Conservation (phyloP, 2,888 invertebrate species). For the Koerneria pararmatus region DNA sequence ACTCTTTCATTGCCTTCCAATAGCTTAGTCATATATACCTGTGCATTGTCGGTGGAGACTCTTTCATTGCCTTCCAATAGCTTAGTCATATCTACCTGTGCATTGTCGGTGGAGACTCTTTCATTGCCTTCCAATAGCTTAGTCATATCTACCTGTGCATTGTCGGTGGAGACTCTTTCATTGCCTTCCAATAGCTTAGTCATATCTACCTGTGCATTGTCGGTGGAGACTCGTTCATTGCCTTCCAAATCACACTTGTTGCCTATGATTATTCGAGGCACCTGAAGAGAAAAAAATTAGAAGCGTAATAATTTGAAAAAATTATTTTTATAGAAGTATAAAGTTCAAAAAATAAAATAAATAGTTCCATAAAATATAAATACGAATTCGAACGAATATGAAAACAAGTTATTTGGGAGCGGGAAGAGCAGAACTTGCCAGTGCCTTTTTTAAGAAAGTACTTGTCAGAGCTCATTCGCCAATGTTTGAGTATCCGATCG, state of each 20-base stretch:
- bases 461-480: no score
- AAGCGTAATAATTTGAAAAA: background rate
- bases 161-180: conserved; percentile 71
- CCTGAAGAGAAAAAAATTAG: conserved; percentile 17
- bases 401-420: no score
- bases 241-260: conserved; percentile 74
- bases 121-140: background rate
- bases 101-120: no score
- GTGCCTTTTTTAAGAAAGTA: no score
- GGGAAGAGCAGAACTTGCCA: no score
- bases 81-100: no score
- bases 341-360: background rate
- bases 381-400: background rate
- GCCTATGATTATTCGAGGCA: conserved; percentile 74
- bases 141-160: conserved; percentile 66
- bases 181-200: background rate
- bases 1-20: no score
- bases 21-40: no score
- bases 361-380: background rate
- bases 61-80: no score
- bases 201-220: conserved; percentile 68
- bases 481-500: no score
- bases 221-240: conserved; percentile 68
- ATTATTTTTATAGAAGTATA: background rate
- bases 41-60: no score